Evolutionary conservation across 1,140 invertebrate genomes (phyloP).

Genomic region (Spodoptera frugiperda): DNA sequence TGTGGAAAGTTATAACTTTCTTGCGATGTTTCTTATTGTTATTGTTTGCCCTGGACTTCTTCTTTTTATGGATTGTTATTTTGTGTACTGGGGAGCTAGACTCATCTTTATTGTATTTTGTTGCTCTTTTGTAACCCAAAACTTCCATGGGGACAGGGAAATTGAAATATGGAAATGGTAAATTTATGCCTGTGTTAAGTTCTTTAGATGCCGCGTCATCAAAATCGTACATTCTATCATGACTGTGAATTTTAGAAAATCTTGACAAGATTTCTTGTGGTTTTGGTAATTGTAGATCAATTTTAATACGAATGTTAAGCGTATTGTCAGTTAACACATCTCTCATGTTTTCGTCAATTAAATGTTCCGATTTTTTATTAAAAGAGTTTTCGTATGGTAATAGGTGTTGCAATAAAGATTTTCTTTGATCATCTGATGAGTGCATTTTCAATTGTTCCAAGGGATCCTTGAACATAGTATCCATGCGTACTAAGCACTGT

Average conservation of each 20-base stretch:
- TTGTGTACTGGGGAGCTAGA: constrained; percentile 61
- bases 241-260: constrained; percentile 51
- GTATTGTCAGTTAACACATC: constrained; percentile 55
- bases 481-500: constrained; percentile 64
- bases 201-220: constrained; percentile 62
- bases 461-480: constrained; percentile 40
- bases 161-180: constrained; percentile 69
- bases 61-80: constrained; percentile 76
- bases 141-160: constrained; percentile 69
- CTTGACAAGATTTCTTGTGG: constrained; percentile 54
- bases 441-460: constrained; percentile 28
- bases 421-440: constrained; percentile 37
- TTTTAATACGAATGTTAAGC: constrained; percentile 71
- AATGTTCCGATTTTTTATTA: constrained; percentile 43
- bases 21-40: constrained; percentile 70
- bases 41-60: constrained; percentile 64
- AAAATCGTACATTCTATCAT: constrained; percentile 48
- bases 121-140: constrained; percentile 58
- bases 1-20: constrained; percentile 66
- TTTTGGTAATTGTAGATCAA: constrained; percentile 74
- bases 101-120: constrained; percentile 57
- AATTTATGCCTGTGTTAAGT: constrained; percentile 53
- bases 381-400: constrained; percentile 37
- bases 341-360: constrained; percentile 37
- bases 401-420: constrained; percentile 5